A percentile compares a stretch with the other conserved stretches of the same genome.
Conservation (phyloP, 2,113 vertebrate species). For the Shinisaurus crocodilurus region DNA sequence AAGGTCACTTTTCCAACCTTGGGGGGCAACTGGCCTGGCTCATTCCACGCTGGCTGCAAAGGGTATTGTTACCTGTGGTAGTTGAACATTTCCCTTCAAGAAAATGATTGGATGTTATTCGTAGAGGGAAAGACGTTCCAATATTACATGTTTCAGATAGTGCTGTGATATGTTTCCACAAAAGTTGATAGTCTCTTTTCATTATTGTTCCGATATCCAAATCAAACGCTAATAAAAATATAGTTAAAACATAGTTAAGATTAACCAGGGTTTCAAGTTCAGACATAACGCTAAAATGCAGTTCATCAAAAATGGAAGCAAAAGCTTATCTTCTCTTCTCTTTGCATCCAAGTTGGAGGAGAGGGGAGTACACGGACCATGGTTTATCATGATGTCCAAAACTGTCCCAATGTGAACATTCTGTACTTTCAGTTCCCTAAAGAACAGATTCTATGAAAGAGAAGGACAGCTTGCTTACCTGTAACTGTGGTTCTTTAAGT, state of each 20-base stretch:
- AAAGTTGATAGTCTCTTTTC: neutral
- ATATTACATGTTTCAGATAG: neutral
- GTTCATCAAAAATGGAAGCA: too few relatives aligned
- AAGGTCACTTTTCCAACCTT: too few relatives aligned
- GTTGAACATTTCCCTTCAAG: neutral
- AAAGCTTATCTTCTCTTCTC: neutral
- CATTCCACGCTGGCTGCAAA: too few relatives aligned
- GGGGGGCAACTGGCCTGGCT: too few relatives aligned
- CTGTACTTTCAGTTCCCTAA: neutral
- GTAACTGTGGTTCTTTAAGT: too few relatives aligned
- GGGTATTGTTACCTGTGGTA: neutral
- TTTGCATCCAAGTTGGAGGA: neutral
- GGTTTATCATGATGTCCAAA: neutral
- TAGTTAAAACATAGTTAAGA: neutral
- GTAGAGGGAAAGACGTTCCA: neutral
- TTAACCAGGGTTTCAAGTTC: neutral
- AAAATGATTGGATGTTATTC: neutral
- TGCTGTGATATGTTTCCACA: slow-evolving; percentile 5
- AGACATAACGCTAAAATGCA: neutral
- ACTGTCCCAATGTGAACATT: neutral
- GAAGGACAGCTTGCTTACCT: too few relatives aligned
- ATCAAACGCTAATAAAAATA: slow-evolving; percentile 3
- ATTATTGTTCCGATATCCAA: neutral
- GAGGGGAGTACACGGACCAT: too few relatives aligned
- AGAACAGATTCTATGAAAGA: neutral